A percentile compares a stretch with the other conserved stretches of the same genome.
Conservation (phyloP, 2,888 invertebrate genomes). For the Mesorhabditis sp. region DNA sequence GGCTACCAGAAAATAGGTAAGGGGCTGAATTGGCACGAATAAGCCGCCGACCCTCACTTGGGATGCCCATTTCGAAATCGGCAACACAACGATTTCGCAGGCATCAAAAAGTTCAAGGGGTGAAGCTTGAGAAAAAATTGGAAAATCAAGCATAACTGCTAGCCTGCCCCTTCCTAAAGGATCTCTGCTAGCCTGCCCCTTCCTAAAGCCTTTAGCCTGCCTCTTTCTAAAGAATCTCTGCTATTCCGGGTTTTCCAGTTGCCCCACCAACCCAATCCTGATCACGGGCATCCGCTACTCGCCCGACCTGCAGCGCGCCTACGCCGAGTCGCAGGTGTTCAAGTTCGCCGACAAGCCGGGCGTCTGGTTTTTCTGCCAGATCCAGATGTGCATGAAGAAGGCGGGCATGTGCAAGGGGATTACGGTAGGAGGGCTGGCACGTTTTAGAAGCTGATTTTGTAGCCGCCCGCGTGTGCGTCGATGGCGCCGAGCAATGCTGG, state of each 20-base stretch:
- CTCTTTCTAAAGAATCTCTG: too few relatives aligned
- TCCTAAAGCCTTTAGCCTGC: too few relatives aligned
- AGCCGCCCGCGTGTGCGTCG: constrained; percentile 38
- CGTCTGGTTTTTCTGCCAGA: constrained; percentile 59
- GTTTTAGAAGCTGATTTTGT: background rate
- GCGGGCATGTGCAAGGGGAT: constrained; percentile 54
- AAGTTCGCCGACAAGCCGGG: constrained; percentile 59
- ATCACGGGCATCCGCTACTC: constrained; percentile 58
- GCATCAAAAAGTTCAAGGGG: too few relatives aligned
- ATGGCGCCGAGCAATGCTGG: constrained; percentile 7
- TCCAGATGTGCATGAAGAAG: constrained; percentile 59
- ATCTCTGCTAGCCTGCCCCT: too few relatives aligned
- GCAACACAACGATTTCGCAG: too few relatives aligned
- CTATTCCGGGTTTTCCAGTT: constrained; percentile 19
- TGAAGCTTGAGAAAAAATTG: background rate
- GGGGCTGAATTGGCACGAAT: too few relatives aligned
- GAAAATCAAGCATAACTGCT: too few relatives aligned
- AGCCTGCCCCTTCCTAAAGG: too few relatives aligned
- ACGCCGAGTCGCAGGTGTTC: constrained; percentile 57
- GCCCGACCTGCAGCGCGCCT: constrained; percentile 54
- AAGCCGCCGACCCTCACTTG: too few relatives aligned
- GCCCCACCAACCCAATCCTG: constrained; percentile 55
- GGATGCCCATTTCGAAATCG: too few relatives aligned
- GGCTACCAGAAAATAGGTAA: too few relatives aligned
- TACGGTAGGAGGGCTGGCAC: constrained; percentile 34